Conservation (phyloP, 2,797 vertebrate species). For the Manis javanica region DNA sequence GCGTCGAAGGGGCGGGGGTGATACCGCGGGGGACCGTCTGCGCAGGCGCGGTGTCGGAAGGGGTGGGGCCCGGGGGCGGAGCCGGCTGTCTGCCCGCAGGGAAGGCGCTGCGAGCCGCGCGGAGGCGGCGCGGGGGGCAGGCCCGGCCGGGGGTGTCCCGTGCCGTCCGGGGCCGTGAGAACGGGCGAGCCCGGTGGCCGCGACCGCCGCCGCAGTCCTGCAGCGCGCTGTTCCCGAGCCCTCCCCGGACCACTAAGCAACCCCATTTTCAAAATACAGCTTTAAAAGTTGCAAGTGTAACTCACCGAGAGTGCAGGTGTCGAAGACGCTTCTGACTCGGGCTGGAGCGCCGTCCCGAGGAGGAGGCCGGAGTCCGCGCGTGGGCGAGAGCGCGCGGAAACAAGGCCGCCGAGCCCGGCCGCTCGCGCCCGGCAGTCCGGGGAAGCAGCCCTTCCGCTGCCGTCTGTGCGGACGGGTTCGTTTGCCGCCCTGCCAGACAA, state of each 20-base stretch:
- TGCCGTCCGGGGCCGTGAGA: too few species aligned
- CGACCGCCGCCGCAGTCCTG: neutral
- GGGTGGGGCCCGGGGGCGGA: accelerated
- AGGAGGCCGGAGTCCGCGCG: too few species aligned
- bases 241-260: constrained; percentile 88
- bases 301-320: neutral
- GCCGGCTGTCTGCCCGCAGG: too few species aligned
- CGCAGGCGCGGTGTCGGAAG: neutral
- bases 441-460: too few species aligned
- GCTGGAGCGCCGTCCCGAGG: too few species aligned
- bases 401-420: too few species aligned
- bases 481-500: too few species aligned
- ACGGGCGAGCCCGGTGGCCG: too few species aligned
- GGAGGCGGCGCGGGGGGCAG: accelerated
- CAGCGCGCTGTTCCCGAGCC: constrained; percentile 8
- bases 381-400: too few species aligned
- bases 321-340: neutral
- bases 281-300: neutral
- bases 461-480: too few species aligned
- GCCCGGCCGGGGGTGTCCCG: accelerated
- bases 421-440: too few species aligned
- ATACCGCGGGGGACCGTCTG: neutral
- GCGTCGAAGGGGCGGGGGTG: accelerated
- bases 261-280: neutral
- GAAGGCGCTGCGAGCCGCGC: too few species aligned